Evolutionary conservation across 2,113 vertebrate species (phyloP), one percentile per base, ranked within the genome.

Genomic region (Mystacornis crossleyi): DNA sequence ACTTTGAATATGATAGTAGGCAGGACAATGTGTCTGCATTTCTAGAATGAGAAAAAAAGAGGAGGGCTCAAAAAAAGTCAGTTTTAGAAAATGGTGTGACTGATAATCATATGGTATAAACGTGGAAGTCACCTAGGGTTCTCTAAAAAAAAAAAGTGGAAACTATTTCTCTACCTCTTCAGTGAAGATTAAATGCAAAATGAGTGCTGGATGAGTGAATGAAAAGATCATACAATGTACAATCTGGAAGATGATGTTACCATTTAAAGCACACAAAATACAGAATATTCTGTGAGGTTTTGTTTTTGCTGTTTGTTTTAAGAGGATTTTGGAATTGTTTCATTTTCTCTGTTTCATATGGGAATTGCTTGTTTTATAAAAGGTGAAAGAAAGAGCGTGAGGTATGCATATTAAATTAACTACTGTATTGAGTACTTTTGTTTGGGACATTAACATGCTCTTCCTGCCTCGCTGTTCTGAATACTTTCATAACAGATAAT

Each of bases 151-250:
- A 43, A 47, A 36, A 33, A 4, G 2, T 4, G 31, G 15, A 26
- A 89, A 74, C 6, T 60, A 51, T 86, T 94, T 95, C 89, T 33
- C 29, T 60, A 16, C 83, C 43, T 95, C 34, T 70, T 92, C 62
- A 83, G 62, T 87, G 89, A 20, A 93, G 66, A 71, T 89, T 72
- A 95, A 85, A 96, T 89, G 24, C 58, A 86, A 90, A 97, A 92
- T 53, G 71, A 51, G 26, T 48, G 31, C 48, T 93, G 57, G 83
- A 43, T 81, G 36, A 64, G 54, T 81, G 42, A 42, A 77, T 75
- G 36, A 66, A 91, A 92, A 95, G 65, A 94, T 87, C 34, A 47
- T 89, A 77, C 34, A 90, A 61, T 9, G 10, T 33, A 51, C 8
- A n/a, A 11, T 82, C 47, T 93, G 61, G 11, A 69, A 95, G 38